Percentiles rank a stretch among this genome's conserved stretches.
Conservation (phyloP, 2,888 invertebrate species). For the Tridacna gigas region DNA sequence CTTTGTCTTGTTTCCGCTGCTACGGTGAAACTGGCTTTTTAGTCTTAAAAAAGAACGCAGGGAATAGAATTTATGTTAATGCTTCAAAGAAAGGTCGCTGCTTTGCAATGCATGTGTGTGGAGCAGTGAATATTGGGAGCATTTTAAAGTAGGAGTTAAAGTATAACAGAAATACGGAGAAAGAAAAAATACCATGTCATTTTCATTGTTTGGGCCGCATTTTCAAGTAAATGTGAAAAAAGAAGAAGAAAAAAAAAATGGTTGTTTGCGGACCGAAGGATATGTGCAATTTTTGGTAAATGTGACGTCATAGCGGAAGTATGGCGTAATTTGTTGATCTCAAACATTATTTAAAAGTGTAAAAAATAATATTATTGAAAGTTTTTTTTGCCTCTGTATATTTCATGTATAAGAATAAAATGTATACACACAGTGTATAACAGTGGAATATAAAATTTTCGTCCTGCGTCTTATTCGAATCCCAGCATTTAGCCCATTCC, state of each 20-base stretch:
- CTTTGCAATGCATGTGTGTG: too few species aligned
- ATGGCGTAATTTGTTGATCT: constrained; percentile 44
- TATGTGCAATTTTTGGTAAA: constrained; percentile 47
- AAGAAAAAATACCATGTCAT: background rate
- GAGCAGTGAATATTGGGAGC: too few species aligned
- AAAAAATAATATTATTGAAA: constrained; percentile 25
- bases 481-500: too few species aligned
- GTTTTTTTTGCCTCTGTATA: constrained; percentile 27
- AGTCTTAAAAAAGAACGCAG: too few species aligned
- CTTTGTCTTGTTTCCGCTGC: too few species aligned
- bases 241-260: constrained; percentile 23
- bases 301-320: constrained; percentile 9
- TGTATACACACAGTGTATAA: constrained; percentile 46
- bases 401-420: constrained; percentile 41
- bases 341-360: constrained; percentile 42
- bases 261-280: constrained; percentile 36
- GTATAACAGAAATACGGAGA: background rate
- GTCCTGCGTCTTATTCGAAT: background rate
- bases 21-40: too few species aligned
- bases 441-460: background rate
- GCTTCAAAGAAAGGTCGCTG: too few species aligned
- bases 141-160: background rate
- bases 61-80: too few species aligned
- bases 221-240: background rate
- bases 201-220: constrained; percentile 11